These are phyloP conservation scores for Oscheius onirici DNA, from an alignment of 2,888 invertebrate genomes.

Conservation along the genomic window DNA sequence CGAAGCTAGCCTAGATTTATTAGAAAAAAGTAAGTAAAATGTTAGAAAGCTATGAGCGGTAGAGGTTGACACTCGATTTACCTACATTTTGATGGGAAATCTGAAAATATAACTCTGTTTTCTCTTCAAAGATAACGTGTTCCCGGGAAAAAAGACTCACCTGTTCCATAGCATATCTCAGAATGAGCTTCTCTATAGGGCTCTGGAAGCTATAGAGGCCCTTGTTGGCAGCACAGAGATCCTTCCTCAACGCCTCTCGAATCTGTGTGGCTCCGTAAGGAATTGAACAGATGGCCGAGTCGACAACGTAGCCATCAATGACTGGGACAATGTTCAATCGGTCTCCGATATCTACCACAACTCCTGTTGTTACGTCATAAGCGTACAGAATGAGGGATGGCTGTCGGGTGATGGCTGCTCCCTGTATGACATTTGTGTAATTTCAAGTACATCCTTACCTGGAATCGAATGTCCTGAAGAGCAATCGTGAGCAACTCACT, in stretches of 20 bases:
- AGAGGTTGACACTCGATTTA: slow-evolving; percentile 2
- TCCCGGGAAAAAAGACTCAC: slow-evolving; percentile 51
- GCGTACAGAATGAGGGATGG: slow-evolving; percentile 76
- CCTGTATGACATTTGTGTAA: slow-evolving; percentile 30
- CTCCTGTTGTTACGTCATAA: slow-evolving; percentile 77
- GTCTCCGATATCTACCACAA: slow-evolving; percentile 78
- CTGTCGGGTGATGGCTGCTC: slow-evolving; percentile 76
- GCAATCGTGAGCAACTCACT: slow-evolving; percentile 71
- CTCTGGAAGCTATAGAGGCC: slow-evolving; percentile 71
- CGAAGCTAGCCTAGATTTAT: neutral
- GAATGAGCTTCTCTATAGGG: slow-evolving; percentile 74
- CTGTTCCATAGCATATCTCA: slow-evolving; percentile 75
- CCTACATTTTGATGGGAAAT: slow-evolving; percentile 13
- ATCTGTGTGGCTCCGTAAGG: slow-evolving; percentile 76
- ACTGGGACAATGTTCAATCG: slow-evolving; percentile 76
- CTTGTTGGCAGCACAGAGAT: slow-evolving; percentile 67
- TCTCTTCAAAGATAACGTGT: neutral
- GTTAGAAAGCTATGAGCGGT: neutral
- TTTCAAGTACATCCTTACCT: slow-evolving; percentile 37
- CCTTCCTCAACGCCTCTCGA: slow-evolving; percentile 56
- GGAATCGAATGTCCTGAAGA: slow-evolving; percentile 60
- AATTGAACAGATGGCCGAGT: slow-evolving; percentile 75
- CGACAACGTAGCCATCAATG: slow-evolving; percentile 76
- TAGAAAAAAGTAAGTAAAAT: neutral
- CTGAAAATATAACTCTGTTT: neutral